Evolutionary conservation across 2,888 invertebrate species (phyloP).

Genomic region (Listrodromus nycthemerus): DNA sequence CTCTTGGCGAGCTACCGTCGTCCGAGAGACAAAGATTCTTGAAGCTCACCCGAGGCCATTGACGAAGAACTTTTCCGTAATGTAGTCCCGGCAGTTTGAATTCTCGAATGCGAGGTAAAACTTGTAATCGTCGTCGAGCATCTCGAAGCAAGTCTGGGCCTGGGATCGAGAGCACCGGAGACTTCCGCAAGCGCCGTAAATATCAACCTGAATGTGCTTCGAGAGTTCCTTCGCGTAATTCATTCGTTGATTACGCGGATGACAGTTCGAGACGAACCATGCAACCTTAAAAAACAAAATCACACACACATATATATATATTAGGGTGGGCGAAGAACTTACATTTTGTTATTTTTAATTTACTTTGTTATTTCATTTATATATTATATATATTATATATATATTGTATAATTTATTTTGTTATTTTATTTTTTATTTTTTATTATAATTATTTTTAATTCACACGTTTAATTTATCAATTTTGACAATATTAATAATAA

Average conservation of each 20-base stretch:
- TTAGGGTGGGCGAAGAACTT: too few species aligned
- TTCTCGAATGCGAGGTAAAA: constrained; percentile 99
- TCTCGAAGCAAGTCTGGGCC: constrained; percentile 93
- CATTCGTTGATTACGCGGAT: constrained; percentile 94
- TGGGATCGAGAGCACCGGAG: constrained; percentile 93
- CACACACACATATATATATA: background rate
- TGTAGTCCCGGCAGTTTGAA: constrained; percentile 97
- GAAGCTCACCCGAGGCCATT: constrained; percentile 93
- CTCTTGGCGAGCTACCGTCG: too few species aligned
- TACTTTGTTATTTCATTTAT: background rate
- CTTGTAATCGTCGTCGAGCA: constrained; percentile 96
- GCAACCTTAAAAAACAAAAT: constrained; percentile 88
- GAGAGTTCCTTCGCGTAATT: constrained; percentile 94
- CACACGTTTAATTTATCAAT: too few species aligned
- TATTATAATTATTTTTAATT: too few species aligned
- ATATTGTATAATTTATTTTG: too few species aligned
- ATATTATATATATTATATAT: constrained; percentile 1
- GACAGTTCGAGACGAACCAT: constrained; percentile 99
- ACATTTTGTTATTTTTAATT: too few species aligned
- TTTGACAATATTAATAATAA: too few species aligned
- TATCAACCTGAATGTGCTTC: constrained; percentile 95
- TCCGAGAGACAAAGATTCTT: background rate
- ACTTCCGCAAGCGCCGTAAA: constrained; percentile 95
- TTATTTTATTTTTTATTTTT: too few species aligned
- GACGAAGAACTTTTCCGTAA: constrained; percentile 98